Evolutionary conservation across 2,797 vertebrate genomes (phyloP).

Genomic region (Capromys pilorides): DNA sequence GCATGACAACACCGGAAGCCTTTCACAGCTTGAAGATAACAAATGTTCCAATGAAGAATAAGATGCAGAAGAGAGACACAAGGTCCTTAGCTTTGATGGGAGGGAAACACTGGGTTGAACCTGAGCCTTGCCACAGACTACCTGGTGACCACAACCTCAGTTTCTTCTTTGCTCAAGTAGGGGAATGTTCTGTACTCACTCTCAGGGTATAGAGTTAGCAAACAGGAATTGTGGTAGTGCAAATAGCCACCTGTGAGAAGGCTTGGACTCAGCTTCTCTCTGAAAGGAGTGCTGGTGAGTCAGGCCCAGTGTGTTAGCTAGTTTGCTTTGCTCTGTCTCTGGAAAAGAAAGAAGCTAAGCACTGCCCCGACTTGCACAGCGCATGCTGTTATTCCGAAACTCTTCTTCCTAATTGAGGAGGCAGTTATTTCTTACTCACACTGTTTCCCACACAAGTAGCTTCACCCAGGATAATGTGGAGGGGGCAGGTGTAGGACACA

Average conservation of each 20-base stretch:
- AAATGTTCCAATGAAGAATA: conserved; percentile 62
- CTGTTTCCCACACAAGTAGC: neutral
- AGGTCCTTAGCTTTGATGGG: neutral
- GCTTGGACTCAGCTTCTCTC: conserved; percentile 47
- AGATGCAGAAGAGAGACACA: neutral
- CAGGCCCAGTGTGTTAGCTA: neutral
- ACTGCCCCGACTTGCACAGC: neutral
- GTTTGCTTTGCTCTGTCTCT: conserved; percentile 24
- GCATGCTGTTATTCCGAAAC: conserved; percentile 50
- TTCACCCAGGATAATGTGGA: neutral
- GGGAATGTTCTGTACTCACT: neutral
- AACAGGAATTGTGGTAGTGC: neutral
- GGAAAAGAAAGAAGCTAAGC: conserved; percentile 30
- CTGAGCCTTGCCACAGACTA: conserved; percentile 8
- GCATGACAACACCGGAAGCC: conserved; percentile 51
- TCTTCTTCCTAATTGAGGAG: conserved; percentile 55
- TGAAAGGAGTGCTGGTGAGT: neutral
- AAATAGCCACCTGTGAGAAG: conserved; percentile 13
- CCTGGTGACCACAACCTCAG: neutral
- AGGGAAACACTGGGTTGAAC: conserved; percentile 15
- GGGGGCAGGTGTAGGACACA: neutral
- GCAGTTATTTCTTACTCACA: neutral
- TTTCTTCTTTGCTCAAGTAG: conserved; percentile 36
- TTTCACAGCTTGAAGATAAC: conserved; percentile 55
- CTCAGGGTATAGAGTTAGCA: conserved; percentile 12